Base-by-base conservation (phyloP, 2,797 vertebrate species). In the Helarctos malayanus region DNA sequence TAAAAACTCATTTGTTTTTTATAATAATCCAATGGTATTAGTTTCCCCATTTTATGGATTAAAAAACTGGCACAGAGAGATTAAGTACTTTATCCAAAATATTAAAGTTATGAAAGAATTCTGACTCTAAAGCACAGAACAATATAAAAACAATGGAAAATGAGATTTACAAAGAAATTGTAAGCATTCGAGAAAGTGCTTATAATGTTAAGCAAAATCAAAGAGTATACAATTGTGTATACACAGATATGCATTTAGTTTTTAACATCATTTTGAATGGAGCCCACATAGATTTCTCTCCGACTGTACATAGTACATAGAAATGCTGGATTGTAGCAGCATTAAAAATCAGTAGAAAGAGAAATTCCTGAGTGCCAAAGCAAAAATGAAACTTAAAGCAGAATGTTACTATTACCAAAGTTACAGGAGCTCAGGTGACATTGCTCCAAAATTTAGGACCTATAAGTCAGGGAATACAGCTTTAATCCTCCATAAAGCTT, bases 131-230 rank as follows among this genome's bases (percentile, higher is more conserved):
- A 80, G 38, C 7, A 63, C 3, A 88, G 14, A 94, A 47, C 73
- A 63, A 4, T 80, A n/a, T 76, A 84, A 90, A 90, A 96, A 54
- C 52, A 87, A 75, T 73, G 13, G 3, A 54, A 89, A 94, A 56
- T 41, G 1, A 93, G 27, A 69, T 73, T 85, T 86, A 59, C 14
- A 81, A 56, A 81, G 41, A 97, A 85, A 61, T 49, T 81, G 15
- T 85, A 9, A 5, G 69, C 27, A 63, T n/a, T 23, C 41, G 21
- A 90, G 27, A 92, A 78, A 75, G 29, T 47, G n/a, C 8, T 69
- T 85, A 25, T 29, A 57, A 88, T 6, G 4, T 69, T 73, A 83
- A 59, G 45, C 49, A 21, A 80, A 95, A 80, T 11, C 85, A 63
- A 2, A 56, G 19, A 54, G 32, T 75, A 49, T 95, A 83, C 57